phyloP scores from a whole-genome alignment of 2,797 vertebrate genomes.

The Argentina silus region DNA sequence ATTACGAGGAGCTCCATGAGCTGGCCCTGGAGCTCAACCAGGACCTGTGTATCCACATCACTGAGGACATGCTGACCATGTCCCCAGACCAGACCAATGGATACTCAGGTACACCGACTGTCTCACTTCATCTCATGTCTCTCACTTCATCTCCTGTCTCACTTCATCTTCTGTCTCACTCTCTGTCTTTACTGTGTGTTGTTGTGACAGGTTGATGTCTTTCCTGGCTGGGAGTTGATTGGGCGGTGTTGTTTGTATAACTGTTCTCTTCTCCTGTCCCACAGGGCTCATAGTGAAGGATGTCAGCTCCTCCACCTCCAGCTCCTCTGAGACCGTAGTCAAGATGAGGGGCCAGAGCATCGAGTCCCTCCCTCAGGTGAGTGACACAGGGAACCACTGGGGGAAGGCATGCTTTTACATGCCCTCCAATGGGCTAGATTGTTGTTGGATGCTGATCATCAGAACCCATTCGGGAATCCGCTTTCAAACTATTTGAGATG shows the following conservation, averaged over 20 bases:
- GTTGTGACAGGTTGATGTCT: no score
- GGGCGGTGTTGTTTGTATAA: neutral
- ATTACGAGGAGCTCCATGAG: constrained; percentile 90
- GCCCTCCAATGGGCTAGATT: no score
- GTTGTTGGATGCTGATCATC: no score
- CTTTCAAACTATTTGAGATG: no score
- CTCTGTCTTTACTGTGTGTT: neutral
- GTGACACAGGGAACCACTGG: no score
- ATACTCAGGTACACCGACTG: constrained; percentile 83
- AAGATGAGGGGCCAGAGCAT: constrained; percentile 97
- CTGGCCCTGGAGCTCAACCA: constrained; percentile 88
- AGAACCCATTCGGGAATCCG: no score
- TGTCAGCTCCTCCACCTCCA: constrained; percentile 94
- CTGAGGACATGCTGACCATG: constrained; percentile 93
- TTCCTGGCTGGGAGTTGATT: no score
- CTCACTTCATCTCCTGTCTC: neutral
- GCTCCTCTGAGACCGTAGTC: constrained; percentile 96
- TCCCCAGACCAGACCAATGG: constrained; percentile 87
- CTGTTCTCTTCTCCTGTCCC: neutral
- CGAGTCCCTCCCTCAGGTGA: constrained; percentile 95
- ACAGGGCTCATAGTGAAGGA: constrained; percentile 95
- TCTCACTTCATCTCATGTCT: neutral
- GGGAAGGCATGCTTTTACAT: neutral
- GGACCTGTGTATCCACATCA: constrained; percentile 97
- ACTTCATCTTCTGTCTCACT: neutral